phyloP scores from a whole-genome alignment of 2,797 vertebrate species.

The Eulemur coronatus region DNA sequence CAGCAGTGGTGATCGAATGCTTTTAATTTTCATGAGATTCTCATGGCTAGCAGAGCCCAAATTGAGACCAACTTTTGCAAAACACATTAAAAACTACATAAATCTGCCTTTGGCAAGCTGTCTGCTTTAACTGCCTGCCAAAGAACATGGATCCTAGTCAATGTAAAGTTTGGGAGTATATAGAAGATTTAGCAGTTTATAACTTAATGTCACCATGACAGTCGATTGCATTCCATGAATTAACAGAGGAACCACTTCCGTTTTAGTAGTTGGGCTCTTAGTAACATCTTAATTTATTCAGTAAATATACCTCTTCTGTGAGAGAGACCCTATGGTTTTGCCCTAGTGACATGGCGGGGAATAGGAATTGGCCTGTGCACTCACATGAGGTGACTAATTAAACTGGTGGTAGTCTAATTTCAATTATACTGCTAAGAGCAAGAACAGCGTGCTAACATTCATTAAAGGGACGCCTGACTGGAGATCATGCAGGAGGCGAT shows the following conservation, averaged over 20 bases:
- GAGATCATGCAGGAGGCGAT: not conserved
- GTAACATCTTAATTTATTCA: not conserved
- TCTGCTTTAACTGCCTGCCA: conserved; percentile 19
- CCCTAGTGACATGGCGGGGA: not conserved
- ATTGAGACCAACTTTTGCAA: conserved; percentile 38
- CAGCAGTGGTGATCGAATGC: not conserved
- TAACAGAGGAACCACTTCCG: not conserved
- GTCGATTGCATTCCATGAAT: not conserved
- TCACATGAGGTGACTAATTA: not conserved
- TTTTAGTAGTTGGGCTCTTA: not conserved
- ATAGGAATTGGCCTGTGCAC: not conserved
- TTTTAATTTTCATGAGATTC: conserved; percentile 61
- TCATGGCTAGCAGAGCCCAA: conserved; percentile 29
- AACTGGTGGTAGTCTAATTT: not conserved
- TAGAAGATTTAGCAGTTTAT: not conserved
- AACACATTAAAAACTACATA: conserved; percentile 15
- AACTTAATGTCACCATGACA: not conserved
- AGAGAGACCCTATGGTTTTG: not conserved
- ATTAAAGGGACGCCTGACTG: too few relatives aligned
- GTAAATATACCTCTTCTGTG: not conserved
- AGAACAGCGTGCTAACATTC: not conserved
- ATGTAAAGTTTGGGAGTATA: not conserved
- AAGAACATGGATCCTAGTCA: not conserved
- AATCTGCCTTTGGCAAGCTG: not conserved
- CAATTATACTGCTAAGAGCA: not conserved